Base-by-base conservation (phyloP, 2,888 invertebrate genomes). In the Catocala fraxini region DNA sequence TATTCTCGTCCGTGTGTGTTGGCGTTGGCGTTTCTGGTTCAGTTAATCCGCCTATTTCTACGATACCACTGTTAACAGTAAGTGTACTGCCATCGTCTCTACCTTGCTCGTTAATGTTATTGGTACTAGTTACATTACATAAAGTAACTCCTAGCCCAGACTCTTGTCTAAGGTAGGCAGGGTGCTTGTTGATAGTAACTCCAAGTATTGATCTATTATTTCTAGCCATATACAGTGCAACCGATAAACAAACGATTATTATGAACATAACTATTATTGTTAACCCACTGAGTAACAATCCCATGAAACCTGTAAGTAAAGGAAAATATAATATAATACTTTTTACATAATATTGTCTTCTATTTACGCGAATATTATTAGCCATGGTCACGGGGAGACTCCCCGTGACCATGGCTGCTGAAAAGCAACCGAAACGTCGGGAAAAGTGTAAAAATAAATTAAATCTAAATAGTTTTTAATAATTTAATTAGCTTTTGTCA, bases 11-110 rank as follows among this genome's bases (percentile, higher is more conserved):
- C 9, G 34, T 4, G 5, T 65, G 65, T 11, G 54, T 64, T 39
- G 66, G 65, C 15, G 54, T 64, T 39, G 66, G 65, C 33, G 72
- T 65, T 51, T 5, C 49, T 33, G 74, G 70, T 13, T 70, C 63
- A 46, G 52, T 61, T 6, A 42, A 2, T 61, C 60, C 33, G 11
- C 64, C 61, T 51, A 70, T 56, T 63, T 75, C 68, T 59, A 75
- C 64, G 12, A 63, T 35, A 34, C 61, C 68, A 35, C 73, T 75
- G 43, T 75, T 78, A 6, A 72, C 46, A 11, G 76, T 72, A 0
- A 72, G 35, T 9, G 70, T 72, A 47, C 78, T 78, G 43, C 60
- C 78, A 70, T 68, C 56, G 7, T 65, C 57, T 55, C 55, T 61
- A 15, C n/a, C 6, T 0, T 61, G 51, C 3, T 64, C 35, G 15